phyloP scores from a whole-genome alignment of 2,113 vertebrate genomes.

The Urocitellus parryii region DNA sequence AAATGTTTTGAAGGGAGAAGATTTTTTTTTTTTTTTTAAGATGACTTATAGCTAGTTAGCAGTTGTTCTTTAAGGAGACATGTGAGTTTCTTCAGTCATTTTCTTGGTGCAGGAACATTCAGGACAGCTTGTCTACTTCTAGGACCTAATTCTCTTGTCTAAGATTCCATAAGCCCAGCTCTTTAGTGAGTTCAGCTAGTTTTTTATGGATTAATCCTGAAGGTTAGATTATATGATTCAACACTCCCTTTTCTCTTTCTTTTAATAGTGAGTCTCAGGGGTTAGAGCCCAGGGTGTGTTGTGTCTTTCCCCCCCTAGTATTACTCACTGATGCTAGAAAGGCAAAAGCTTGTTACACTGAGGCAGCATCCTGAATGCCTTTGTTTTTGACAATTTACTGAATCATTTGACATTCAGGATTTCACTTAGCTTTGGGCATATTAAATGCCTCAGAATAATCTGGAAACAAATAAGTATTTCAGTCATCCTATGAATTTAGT shows the following conservation, averaged over 20 bases:
- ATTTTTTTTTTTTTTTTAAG: slow-evolving; percentile 43
- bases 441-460: slow-evolving; percentile 59
- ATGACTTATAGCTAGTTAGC: slow-evolving; percentile 16
- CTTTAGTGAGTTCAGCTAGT: slow-evolving; percentile 46
- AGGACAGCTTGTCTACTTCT: slow-evolving; percentile 20
- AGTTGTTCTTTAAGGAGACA: slow-evolving; percentile 40
- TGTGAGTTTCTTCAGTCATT: slow-evolving; percentile 56
- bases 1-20: background rate
- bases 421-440: slow-evolving; percentile 53
- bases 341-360: slow-evolving; percentile 42
- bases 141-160: slow-evolving; percentile 56
- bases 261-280: background rate
- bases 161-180: slow-evolving; percentile 32
- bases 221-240: slow-evolving; percentile 23
- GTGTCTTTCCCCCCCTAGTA: background rate
- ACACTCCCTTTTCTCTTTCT: slow-evolving; percentile 44
- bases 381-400: slow-evolving; percentile 43
- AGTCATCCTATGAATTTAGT: slow-evolving; percentile 22
- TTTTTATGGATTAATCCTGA: slow-evolving; percentile 61
- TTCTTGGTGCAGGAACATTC: slow-evolving; percentile 35
- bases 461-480: slow-evolving; percentile 53
- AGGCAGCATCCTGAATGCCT: slow-evolving; percentile 38
- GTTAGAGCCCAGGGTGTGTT: background rate
- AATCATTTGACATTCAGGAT: slow-evolving; percentile 62
- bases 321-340: slow-evolving; percentile 24